A percentile compares a stretch with the other conserved stretches of the same genome.
These are phyloP conservation scores for Drosophila funebris DNA, from an alignment of 1,140 invertebrate genomes.

Conservation along the genomic window DNA sequence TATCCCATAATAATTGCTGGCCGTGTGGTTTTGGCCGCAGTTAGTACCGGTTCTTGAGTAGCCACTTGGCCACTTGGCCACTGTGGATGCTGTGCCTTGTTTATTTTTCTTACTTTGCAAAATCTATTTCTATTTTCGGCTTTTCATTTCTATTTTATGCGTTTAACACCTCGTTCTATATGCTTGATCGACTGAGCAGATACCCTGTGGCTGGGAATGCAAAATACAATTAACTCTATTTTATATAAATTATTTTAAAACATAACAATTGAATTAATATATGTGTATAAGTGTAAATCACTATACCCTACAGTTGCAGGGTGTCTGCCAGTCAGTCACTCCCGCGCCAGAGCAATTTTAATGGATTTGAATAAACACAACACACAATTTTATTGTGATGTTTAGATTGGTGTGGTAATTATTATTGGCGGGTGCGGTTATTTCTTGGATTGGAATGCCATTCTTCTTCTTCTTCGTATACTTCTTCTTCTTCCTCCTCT, in stretches of 20 bases:
- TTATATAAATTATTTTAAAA: too few species aligned
- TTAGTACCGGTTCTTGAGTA: conserved; percentile 14
- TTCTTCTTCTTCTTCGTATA: neutral
- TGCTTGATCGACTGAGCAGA: neutral
- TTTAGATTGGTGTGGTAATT: conserved; percentile 49
- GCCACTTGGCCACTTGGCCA: conserved; percentile 29
- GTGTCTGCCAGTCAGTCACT: neutral
- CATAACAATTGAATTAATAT: too few species aligned
- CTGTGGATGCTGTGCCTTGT: conserved; percentile 28
- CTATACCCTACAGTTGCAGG: neutral
- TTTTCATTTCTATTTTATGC: conserved; percentile 28
- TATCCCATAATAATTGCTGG: neutral
- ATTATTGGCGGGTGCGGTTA: conserved; percentile 46
- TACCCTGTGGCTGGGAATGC: too few species aligned
- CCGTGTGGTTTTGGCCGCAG: conserved; percentile 10
- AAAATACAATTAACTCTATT: too few species aligned
- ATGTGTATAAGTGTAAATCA: neutral
- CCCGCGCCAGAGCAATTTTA: neutral
- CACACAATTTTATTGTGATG: conserved; percentile 31
- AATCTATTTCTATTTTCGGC: conserved; percentile 11
- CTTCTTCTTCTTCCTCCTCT: neutral
- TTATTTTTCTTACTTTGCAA: conserved; percentile 59
- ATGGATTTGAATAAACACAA: conserved; percentile 23
- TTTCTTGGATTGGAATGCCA: conserved; percentile 10
- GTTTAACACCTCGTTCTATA: conserved; percentile 43